Conservation (phyloP, 1,140 invertebrate genomes). For the Hylaeus anthracinus region DNA sequence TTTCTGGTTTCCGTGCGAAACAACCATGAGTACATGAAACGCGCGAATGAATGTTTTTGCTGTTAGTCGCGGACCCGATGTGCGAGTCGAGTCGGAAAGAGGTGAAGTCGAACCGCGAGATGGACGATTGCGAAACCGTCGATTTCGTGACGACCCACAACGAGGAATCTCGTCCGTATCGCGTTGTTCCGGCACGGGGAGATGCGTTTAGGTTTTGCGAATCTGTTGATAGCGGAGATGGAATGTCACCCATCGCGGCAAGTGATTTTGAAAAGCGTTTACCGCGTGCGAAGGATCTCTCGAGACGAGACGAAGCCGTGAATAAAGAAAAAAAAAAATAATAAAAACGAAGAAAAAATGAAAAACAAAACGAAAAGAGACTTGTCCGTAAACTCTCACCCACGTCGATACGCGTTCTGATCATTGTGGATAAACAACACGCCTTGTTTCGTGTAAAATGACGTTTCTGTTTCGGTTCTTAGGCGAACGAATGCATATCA, state of each 20-base stretch:
- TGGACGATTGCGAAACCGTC: neutral
- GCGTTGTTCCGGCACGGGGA: neutral
- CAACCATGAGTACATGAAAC: neutral
- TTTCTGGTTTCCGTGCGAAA: neutral
- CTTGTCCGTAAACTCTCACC: constrained; percentile 42
- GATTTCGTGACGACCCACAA: neutral
- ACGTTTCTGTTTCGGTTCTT: constrained; percentile 84
- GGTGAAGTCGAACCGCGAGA: neutral
- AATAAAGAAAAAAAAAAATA: constrained; percentile 19
- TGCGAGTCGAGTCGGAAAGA: neutral
- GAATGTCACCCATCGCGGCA: neutral
- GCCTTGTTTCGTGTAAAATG: constrained; percentile 55
- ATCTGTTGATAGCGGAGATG: neutral
- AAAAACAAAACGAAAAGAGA: constrained; percentile 36
- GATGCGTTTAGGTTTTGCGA: neutral
- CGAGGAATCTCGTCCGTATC: neutral
- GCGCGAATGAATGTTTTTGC: neutral
- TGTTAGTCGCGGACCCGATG: constrained; percentile 3
- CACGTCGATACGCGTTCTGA: constrained; percentile 50
- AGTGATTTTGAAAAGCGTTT: constrained; percentile 8
- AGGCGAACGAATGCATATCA: constrained; percentile 92
- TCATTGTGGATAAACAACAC: constrained; percentile 45
- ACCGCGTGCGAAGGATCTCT: constrained; percentile 6
- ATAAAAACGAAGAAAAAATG: constrained; percentile 14
- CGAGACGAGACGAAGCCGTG: neutral